Conservation (phyloP, 2,113 vertebrate genomes). For the Apistogramma diplotaenia region DNA sequence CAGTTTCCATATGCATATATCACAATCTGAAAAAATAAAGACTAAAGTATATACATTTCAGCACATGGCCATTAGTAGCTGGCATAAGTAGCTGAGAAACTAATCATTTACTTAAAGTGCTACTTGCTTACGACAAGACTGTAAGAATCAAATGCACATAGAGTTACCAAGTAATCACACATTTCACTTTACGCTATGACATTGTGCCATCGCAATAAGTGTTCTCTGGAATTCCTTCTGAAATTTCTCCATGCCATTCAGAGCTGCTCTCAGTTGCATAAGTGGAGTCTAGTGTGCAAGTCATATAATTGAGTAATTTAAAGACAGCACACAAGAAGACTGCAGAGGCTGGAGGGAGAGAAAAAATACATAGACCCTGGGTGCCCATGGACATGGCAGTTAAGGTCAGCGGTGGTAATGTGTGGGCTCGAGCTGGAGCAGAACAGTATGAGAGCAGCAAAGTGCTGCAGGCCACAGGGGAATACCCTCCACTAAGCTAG, state of each 20-base stretch:
- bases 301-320: constrained; percentile 37
- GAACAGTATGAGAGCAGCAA: constrained; percentile 59
- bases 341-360: constrained; percentile 22
- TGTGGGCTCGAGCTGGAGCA: constrained; percentile 47
- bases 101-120: background rate
- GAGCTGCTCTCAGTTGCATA: background rate
- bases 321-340: constrained; percentile 10
- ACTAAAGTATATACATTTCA: background rate
- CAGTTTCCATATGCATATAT: background rate
- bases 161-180: background rate
- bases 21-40: background rate
- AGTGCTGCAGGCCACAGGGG: constrained; percentile 64
- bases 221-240: background rate
- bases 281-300: background rate
- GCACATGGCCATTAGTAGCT: background rate
- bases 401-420: constrained; percentile 50
- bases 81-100: background rate
- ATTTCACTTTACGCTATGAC: background rate
- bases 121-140: background rate
- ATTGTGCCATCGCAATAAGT: background rate
- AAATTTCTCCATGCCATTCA: constrained; percentile 7
- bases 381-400: constrained; percentile 53
- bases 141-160: constrained; percentile 2
- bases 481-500: constrained; percentile 50
- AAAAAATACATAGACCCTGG: constrained; percentile 21